Evolutionary conservation across 1,140 invertebrate genomes (phyloP), one percentile per base, ranked within the genome.

Genomic region (Diachasmimorpha longicaudata): DNA sequence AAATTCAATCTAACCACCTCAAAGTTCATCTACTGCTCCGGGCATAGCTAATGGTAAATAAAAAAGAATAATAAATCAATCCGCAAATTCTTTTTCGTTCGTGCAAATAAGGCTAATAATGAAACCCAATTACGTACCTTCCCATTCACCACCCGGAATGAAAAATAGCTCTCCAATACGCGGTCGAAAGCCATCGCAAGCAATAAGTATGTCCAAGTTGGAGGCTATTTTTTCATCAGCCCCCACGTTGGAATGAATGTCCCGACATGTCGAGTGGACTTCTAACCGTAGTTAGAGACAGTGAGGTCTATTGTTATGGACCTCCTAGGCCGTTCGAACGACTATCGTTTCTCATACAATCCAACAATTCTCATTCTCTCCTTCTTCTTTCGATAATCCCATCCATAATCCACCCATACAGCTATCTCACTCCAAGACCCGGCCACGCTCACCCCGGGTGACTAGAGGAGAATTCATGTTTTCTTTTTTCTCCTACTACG

Each of bases 281-380:
- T 55, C 48, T 63, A 63, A 63, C 58, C 58, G 58, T 63, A 63
- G 58, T 63, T 63, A 63, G 58, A 63, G 58, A 63, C 58, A 63
- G 58, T 63, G 58, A 63, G 58, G 58, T 25, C 58, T 63, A 63
- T 63, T 63, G 58, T 63, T 63, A 63, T 63, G 58, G 58, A 63
- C 58, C 58, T 63, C 58, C 58, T 63, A 63, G 58, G 58, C 58
- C 58, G 58, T 16, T 63, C 58, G 19, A 63, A 63, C 58, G 58
- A 63, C 58, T 63, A 63, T 63, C 58, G 58, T 63, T 63, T 63
- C 58, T 63, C 58, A 63, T 63, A 63, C 58, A 63, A 63, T 63
- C 58, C 58, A 63, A 63, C 58, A 63, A 25, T 63, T 63, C 58
- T 63, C 58, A 63, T 63, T 63, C 58, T 63, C 58, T 63, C 58